Evolutionary conservation across 2,797 vertebrate species (phyloP), one percentile per base, ranked within the genome.

Genomic region (Eulemur albifrons): DNA sequence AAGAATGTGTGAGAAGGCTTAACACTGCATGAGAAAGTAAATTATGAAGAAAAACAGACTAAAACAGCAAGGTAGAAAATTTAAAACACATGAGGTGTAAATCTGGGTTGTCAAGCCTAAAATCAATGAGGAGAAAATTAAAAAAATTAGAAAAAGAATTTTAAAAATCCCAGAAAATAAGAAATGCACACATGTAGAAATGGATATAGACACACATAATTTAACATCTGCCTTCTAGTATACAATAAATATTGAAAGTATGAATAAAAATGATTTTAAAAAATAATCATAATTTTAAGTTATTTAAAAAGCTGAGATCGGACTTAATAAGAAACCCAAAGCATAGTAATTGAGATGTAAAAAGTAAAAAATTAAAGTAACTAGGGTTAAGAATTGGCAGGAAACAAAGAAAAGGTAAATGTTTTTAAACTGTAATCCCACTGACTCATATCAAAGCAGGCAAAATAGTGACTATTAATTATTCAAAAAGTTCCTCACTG

Each of bases 1-100:
- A 90, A 84, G 61, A 93, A 96, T 59, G 4, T 77, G 69, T 32
- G 3, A 88, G 40, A 70, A 90, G 61, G 63, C 35, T 65, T 82
- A 86, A 92, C 85, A 92, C 50, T 90, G 45, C 17, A 40, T 82
- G 84, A 93, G 27, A 93, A 95, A 50, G 63, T 92, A 97, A 97
- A 95, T 52, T 79, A 85, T 85, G 35, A 94, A 76, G 18, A 15
- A 54, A 59, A 52, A 93, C 25, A 38, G 13, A 67, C 45, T 59
- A 92, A 95, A 96, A 95, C 61, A 79, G 48, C 32, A 90, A 65
- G 30, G 9, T 32, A 91, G 45, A 95, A 94, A 88, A 90, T 65
- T 40, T 88, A 77, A 95, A 95, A 72, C 50, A 73, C 40, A 87
- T 52, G 48, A 96, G 35, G 35, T 90, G 2, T 82, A 94, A 96